Base-by-base conservation (phyloP, 2,113 vertebrate species). In the Callionymus lyra region DNA sequence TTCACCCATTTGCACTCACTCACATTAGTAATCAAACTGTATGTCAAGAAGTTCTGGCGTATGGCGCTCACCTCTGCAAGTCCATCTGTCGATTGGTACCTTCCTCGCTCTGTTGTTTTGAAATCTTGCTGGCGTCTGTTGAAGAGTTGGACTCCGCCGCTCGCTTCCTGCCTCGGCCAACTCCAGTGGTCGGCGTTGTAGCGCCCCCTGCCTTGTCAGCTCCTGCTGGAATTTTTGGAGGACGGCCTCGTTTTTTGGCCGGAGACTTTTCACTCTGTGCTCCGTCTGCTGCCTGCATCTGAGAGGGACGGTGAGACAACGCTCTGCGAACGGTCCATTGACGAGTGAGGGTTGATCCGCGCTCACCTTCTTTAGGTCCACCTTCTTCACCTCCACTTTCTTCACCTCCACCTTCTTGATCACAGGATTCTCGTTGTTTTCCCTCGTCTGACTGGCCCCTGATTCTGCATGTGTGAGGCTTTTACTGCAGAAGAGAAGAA, bases 401-500 rank as follows among this genome's bases (percentile, higher is more conserved):
- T 91, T 93, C 56, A 70, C 86, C 31, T 85, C 76, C 2, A 92
- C 91, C 36, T 68, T 87, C 74, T 95, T 87, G 65, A 90, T 90
- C 35, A 91, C 86, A 0, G 94, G 94, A 61, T 96, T 94, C 83
- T 97, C 95, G 27, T 97, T 93, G 55, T 98, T 98, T 81, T 97
- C 95, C 69, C 91, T 90, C 31, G 90, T 86, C 43, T 82, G 88
- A 0, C 86, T 90, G 80, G 92, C 92, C 34, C 88, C 76, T 33
- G 87, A 78, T 58, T 94, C 91, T 2, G 87, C 86, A 64, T 79
- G 84, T 44, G 77, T 74, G 27, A 89, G 90, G 82, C 89, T 95
- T 50, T 66, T 52, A 15, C 27, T 48, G 39, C 12, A 40, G 12
- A 19, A 37, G 14, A 33, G 38, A 6, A 2, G 6, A 2, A 21